phyloP scores from a whole-genome alignment of 2,113 vertebrate species.

The Ailurus styani region DNA sequence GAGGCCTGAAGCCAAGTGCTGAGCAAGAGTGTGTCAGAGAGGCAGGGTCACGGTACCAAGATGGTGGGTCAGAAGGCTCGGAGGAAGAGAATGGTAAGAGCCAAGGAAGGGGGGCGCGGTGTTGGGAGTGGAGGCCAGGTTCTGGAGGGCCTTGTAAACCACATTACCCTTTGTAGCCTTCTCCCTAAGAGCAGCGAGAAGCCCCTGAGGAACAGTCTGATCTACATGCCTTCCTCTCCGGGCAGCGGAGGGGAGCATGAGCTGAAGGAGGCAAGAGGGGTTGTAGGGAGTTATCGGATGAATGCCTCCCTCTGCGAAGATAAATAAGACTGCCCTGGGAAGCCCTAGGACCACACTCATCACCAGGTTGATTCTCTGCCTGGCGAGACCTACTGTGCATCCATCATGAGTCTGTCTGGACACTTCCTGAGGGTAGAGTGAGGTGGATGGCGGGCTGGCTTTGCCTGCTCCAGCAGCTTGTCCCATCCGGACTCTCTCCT shows the following conservation, averaged over 20 bases:
- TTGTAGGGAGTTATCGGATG: not conserved
- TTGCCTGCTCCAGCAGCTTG: not conserved
- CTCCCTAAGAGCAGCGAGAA: not conserved
- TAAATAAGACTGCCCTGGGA: too few relatives aligned
- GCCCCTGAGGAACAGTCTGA: not conserved
- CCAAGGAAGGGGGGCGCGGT: not conserved
- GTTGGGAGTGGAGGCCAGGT: not conserved
- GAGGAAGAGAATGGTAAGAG: not conserved
- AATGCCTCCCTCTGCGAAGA: not conserved
- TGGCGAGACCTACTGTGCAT: not conserved
- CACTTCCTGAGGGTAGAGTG: not conserved
- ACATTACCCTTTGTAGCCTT: not conserved
- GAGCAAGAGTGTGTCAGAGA: not conserved
- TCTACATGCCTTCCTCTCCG: not conserved
- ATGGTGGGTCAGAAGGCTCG: fast-evolving
- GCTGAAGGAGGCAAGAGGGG: not conserved
- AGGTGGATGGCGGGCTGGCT: too few relatives aligned
- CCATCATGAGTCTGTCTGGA: not conserved
- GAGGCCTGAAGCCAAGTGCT: not conserved
- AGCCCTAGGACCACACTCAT: not conserved
- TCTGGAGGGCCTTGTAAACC: not conserved
- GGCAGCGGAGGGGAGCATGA: not conserved
- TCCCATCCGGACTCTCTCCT: not conserved
- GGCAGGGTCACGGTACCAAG: not conserved
- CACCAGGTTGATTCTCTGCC: not conserved